phyloP scores from a whole-genome alignment of 2,113 vertebrate genomes.

The Oreochromis tanganicae region DNA sequence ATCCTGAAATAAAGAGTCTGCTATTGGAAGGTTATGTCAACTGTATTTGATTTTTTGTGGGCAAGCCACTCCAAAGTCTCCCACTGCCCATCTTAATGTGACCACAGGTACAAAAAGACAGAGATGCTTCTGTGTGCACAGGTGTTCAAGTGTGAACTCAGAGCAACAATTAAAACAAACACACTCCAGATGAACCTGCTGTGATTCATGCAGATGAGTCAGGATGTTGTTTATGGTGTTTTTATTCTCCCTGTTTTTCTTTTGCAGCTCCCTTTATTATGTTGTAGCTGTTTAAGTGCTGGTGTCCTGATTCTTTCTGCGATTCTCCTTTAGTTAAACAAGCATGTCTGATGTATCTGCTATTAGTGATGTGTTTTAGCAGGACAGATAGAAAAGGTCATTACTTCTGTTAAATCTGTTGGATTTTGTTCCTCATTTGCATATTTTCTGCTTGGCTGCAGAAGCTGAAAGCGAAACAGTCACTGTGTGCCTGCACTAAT shows the following conservation, averaged over 20 bases:
- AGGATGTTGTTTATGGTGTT: neutral
- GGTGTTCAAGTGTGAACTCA: neutral
- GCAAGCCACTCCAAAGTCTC: too few species aligned
- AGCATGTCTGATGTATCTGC: fast-evolving
- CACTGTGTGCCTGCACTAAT: neutral
- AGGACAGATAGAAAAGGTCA: neutral
- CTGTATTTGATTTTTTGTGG: too few species aligned
- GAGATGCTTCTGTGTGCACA: neutral
- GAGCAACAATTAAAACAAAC: neutral
- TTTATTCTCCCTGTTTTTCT: neutral
- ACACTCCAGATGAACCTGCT: neutral
- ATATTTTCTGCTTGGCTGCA: neutral
- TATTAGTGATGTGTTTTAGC: neutral
- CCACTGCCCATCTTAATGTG: neutral
- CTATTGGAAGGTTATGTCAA: too few species aligned
- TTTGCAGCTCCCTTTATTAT: fast-evolving
- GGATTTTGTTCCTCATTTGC: fast-evolving
- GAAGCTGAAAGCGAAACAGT: fast-evolving
- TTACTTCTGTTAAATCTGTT: neutral
- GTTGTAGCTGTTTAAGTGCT: neutral
- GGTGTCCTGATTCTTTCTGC: fast-evolving
- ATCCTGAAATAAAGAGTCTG: too few species aligned
- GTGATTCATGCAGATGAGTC: neutral
- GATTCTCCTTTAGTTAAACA: fast-evolving
- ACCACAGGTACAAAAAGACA: neutral